Conservation (phyloP, 23 tunicate species). For the Styela clava region DNA sequence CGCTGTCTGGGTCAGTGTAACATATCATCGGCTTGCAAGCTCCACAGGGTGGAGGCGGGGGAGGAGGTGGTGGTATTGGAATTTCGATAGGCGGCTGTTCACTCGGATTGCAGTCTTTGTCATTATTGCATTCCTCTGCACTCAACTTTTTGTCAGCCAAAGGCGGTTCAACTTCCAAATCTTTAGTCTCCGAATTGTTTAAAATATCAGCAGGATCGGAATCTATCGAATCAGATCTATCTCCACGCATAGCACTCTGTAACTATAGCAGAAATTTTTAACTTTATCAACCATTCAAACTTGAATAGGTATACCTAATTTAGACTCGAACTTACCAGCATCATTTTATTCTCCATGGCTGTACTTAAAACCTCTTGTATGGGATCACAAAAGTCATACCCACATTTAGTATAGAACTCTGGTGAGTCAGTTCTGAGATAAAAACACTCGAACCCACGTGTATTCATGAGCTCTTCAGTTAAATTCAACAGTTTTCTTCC, state of each 20-base stretch:
- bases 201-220: too few species aligned
- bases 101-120: neutral
- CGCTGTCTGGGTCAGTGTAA: neutral
- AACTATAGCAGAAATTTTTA: too few species aligned
- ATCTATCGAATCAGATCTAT: too few species aligned
- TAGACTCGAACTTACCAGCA: too few species aligned
- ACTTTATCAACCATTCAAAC: too few species aligned
- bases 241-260: too few species aligned
- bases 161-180: too few species aligned
- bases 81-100: neutral
- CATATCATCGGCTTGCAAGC: neutral
- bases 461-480: conserved; percentile 23
- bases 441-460: conserved; percentile 21
- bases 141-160: too few species aligned
- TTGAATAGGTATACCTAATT: too few species aligned
- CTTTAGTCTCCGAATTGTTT: too few species aligned
- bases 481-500: conserved; percentile 38
- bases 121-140: too few species aligned
- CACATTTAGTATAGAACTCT: conserved; percentile 56
- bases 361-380: conserved; percentile 25
- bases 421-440: conserved; percentile 30
- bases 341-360: conserved; percentile 14
- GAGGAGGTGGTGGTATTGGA: conserved; percentile 3
- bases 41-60: neutral
- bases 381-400: conserved; percentile 31